Base-by-base conservation (phyloP, 2,113 vertebrate species). In the Pogona vitticeps region DNA sequence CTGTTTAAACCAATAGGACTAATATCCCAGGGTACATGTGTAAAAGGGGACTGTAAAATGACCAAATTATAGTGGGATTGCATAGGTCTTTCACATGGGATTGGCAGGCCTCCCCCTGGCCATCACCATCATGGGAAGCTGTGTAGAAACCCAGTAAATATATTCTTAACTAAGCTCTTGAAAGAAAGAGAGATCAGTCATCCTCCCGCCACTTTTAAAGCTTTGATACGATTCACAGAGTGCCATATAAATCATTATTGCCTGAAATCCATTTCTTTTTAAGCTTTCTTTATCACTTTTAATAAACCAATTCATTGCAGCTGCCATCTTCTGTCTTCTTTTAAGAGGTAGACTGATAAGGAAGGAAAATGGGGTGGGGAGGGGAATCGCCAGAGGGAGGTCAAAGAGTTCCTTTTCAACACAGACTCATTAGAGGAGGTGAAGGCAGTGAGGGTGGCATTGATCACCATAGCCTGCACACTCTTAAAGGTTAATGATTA, bases 401-500 rank as follows among this genome's bases (percentile, higher is more conserved):
- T 83, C 63, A 81, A 28, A 76, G 36, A 26, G 40, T 88, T 92
- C 14, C 0, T 90, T 76, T 88, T 90, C 75, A 83, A 89, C 89
- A 91, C 70, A 89, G 58, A 78, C 78, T 94, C 84, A 92, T 91
- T 94, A 92, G 68, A 88, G 70, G 76, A 92, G 76, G 38, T 87
- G 77, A 71, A 67, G 12, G 86, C 85, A 86, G 46, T 38, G 80
- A 79, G 42, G 85, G 82, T 88, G 83, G 81, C 89, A 91, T 80
- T 93, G 89, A 93, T 93, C 89, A 89, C 15, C 67, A 80, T 76
- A 91, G 72, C 86, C 87, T 88, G 87, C 90, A 77, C 92, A 85
- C 83, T 92, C 67, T 90, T 93, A 94, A 94, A 95, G 91, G 90
- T 88, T 94, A 94, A 94, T 93, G 82, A 94, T 92, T 90, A 91